Base-by-base conservation (phyloP, 64 coral and sea anemone genomes). In the Platygyra sinensis region DNA sequence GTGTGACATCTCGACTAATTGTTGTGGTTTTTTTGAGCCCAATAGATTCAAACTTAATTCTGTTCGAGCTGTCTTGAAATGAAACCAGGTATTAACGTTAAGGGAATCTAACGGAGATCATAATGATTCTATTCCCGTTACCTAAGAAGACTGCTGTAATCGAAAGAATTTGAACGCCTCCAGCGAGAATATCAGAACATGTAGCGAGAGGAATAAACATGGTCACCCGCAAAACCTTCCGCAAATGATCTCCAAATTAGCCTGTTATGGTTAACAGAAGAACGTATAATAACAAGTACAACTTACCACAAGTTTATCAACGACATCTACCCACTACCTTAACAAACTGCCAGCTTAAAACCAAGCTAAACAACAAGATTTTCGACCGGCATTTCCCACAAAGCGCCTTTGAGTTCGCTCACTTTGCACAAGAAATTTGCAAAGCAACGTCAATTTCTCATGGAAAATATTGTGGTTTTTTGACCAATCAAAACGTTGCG, bases 181-280 rank as follows among this genome's bases (percentile, higher is more conserved):
- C 18, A 71, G 32, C 17, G 27, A 46, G 51, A 67, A 85, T 71
- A 69, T 71, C 0, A 71, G 19, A 4, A 27, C 5, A 27, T 85
- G 61, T 24, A 67, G 38, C 28, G 29, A 50, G 24, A 29, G 33
- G 25, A 72, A 81, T 62, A 85, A 85, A 69, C 22, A 85, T 27
- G 25, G 81, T 71, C 81, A 52, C 62, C 81, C 62, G 81, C 81
- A 85, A 85, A 71, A 38, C 5, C 36, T 20, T 36, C 62, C 62
- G 62, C 81, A 71, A 79, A 85, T 72, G 64, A 85, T 85, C 81
- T 38, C 20, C 30, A 85, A 85, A 85, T 85, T 85, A 83, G 29
- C 16, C 30, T 8, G 80, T 83, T 22, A 85, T 51, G 22, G 67
- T 85, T 24, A 85, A 85, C 10, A 46, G 20, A 69, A 65, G 7